phyloP scores from a whole-genome alignment of 2,888 invertebrate genomes.

The Lottia scabra region DNA sequence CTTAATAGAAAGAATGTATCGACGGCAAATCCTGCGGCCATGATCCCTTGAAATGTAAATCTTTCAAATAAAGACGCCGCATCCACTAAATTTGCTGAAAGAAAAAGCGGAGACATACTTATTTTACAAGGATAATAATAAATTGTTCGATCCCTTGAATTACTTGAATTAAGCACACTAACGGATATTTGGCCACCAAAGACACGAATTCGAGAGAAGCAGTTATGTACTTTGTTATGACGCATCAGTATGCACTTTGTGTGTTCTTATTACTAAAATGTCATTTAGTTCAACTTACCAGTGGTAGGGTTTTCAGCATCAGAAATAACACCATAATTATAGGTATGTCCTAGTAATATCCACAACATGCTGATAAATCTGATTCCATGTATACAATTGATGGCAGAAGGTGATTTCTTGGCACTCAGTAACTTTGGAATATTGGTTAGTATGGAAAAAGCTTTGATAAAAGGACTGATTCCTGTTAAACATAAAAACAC shows the following conservation, averaged over 20 bases:
- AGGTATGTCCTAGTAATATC: constrained; percentile 63
- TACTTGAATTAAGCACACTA: too few relatives aligned
- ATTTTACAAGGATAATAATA: too few relatives aligned
- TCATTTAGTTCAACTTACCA: constrained; percentile 26
- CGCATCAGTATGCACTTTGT: too few relatives aligned
- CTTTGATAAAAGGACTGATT: constrained; percentile 9
- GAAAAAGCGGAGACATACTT: too few relatives aligned
- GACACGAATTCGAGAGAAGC: too few relatives aligned
- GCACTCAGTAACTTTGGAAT: constrained; percentile 37
- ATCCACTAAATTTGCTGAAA: constrained; percentile 46
- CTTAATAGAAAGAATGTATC: constrained; percentile 68
- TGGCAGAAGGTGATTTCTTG: constrained; percentile 34
- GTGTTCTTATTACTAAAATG: too few relatives aligned
- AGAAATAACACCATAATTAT: constrained; percentile 47
- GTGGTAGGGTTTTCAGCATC: constrained; percentile 41
- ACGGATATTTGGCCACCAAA: too few relatives aligned
- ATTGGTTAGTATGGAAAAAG: constrained; percentile 49
- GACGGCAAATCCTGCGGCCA: constrained; percentile 60
- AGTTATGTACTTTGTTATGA: too few relatives aligned
- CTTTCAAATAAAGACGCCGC: constrained; percentile 39
- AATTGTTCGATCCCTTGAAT: too few relatives aligned
- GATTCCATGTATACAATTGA: constrained; percentile 80
- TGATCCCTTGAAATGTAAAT: constrained; percentile 59
- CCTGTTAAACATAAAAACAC: not conserved
- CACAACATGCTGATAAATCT: constrained; percentile 70